Conservation (phyloP, 30 jellyfish, hydroid and myxozoan species). For the Rhopilema esculentum region DNA sequence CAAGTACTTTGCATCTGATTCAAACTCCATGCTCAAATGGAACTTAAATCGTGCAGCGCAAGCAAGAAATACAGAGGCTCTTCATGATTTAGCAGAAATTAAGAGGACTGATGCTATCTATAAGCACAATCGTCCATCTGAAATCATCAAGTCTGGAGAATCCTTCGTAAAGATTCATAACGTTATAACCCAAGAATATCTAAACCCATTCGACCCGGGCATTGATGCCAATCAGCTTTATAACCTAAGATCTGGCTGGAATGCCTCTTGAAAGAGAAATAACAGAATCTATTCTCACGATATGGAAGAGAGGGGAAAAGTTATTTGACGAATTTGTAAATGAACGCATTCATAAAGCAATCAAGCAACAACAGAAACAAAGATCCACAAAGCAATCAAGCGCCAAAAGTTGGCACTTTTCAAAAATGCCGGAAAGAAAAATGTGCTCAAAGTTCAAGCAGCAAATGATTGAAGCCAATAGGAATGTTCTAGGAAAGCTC, state of each 20-base stretch:
- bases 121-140: slow-evolving; percentile 20
- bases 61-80: slow-evolving; percentile 19
- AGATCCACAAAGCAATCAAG: slow-evolving; percentile 15
- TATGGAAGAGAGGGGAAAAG: slow-evolving; percentile 23
- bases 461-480: slow-evolving; percentile 56
- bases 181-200: no score
- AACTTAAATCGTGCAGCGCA: slow-evolving; percentile 42
- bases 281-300: slow-evolving; percentile 3
- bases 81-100: background rate
- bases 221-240: slow-evolving; percentile 27
- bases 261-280: no score
- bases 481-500: slow-evolving; percentile 39
- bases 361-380: slow-evolving; percentile 7
- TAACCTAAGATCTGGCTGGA: slow-evolving; percentile 61
- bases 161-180: no score
- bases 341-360: no score
- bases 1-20: slow-evolving; percentile 14
- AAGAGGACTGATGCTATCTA: background rate
- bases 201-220: slow-evolving; percentile 46
- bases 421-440: slow-evolving; percentile 23
- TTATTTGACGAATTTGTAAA: slow-evolving; percentile 24
- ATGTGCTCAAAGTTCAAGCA: slow-evolving; percentile 2
- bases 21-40: slow-evolving; percentile 34
- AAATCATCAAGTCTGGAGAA: no score
- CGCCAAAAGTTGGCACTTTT: slow-evolving; percentile 6